Base-by-base conservation (phyloP, 2,888 invertebrate species). In the Drosophila subquinaria region DNA sequence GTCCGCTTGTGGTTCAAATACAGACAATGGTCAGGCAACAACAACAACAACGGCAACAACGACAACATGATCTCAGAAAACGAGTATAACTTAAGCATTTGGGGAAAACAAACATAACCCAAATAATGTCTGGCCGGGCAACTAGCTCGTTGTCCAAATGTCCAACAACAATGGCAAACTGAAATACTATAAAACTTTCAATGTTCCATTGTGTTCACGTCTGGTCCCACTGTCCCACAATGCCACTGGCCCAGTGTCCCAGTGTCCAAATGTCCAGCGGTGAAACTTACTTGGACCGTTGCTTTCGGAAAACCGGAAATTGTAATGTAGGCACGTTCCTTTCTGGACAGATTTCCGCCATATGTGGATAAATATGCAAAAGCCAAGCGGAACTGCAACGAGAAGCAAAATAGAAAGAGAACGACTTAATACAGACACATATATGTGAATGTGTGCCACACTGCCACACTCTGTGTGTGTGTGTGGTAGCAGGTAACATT, bases 291-390 rank as follows among this genome's bases (percentile, higher is more conserved):
- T 94, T 96, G 96, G 52, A 96, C 95, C 56, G 96, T 96, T 73
- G 96, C 96, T 92, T 97, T 97, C 13, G 97, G 96, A 57, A 96
- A 93, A 95, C 96, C 96, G 53, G 96, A 95, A 69, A 96, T 90
- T 36, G 96, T 95, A 69, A 96, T 94, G 90, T 96, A 97, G 60
- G 95, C 87, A 81, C 94, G 94, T 92, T 97, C 96, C 88, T 94
- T 95, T 82, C 93, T 89, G 82, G 93, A 94, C 71, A 96, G 93
- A 71, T 94, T 94, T 71, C 94, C 94, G 69, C 94, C 94, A 77
- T 92, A 92, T 69, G 94, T 93, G 63, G 93, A 93, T 69, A 93
- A 87, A 81, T 93, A 93, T 67, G 94, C 93, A 61, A 93, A 92
- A 30, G 91, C 77, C 68, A 94, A 90, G 62, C 95, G 93, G 69